Evolutionary conservation across 2,888 invertebrate species (phyloP), one percentile per base, ranked within the genome.

Genomic region (Antheraea assamensis): DNA sequence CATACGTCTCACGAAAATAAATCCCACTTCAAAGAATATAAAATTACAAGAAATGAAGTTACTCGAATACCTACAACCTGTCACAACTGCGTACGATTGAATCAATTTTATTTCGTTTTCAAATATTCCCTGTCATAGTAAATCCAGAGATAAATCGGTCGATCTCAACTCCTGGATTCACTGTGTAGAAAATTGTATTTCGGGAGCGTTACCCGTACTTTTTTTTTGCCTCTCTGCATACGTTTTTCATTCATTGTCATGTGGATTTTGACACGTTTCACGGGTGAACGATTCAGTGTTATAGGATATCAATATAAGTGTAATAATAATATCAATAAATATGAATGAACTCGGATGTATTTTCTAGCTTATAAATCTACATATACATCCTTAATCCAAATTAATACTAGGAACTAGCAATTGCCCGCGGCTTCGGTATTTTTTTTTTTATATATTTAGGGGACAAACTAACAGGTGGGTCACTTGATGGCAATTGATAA

Each of bases 161-260:
- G 87, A 87, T 89, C 86, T 85, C 81, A 78, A 77, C 82, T 82
- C 79, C 71, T 70, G 76, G 78, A 80, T 81, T 85, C 83, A 81
- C 79, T 83, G 83, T 83, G 87, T 83, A 90, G 89, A 89, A 91
- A 91, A 92, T 91, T 90, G 89, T 91, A 85, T 90, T 87, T 86
- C 79, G 78, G 85, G 88, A 88, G 87, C 87, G 84, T 70, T 75
- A 71, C 80, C 76, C 75, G 72, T 71, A 78, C 79, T 79, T 82
- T 79, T 82, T n/a, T n/a, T n/a, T 83, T 82, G 78, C 74, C 78
- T 78, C 80, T 82, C 81, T 79, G 78, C 76, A 78, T 81, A 78
- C 82, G 79, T 80, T 78, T 78, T n/a, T 78, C 78, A 80, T 83
- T 80, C 42, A 58, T 77, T 76, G 68, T 71, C 30, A 71, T 52